These are phyloP conservation scores for Ischnus inquisitorius DNA, from an alignment of 2,888 invertebrate species.

Conservation along the genomic window DNA sequence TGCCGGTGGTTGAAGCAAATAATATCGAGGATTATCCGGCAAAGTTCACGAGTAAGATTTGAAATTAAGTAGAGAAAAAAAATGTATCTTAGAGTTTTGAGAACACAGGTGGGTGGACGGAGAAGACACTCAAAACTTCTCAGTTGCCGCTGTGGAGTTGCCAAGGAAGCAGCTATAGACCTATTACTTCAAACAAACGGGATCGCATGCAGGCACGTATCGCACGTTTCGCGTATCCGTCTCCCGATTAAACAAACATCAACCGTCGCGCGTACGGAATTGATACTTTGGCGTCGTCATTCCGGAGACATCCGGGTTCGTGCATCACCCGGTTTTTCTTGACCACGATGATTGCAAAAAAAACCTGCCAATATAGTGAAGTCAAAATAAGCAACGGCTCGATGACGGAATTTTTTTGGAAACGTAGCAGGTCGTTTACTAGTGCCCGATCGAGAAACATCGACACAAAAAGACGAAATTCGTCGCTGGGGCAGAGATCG, in stretches of 20 bases:
- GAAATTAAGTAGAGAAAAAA: not conserved
- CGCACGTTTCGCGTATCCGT: constrained; percentile 26
- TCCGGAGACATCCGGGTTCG: not conserved
- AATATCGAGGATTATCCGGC: not conserved
- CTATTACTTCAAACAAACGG: constrained; percentile 43
- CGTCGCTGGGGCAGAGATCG: constrained; percentile 36
- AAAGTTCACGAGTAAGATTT: not conserved
- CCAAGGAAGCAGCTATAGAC: constrained; percentile 39
- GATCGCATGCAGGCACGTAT: constrained; percentile 1
- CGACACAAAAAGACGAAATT: constrained; percentile 29
- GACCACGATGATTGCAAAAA: not conserved
- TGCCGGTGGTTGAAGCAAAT: not conserved
- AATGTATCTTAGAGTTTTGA: not conserved
- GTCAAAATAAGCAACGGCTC: not conserved
- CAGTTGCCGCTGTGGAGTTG: constrained; percentile 1
- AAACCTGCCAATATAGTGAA: not conserved
- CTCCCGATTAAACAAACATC: constrained; percentile 51
- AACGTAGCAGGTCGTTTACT: constrained; percentile 2
- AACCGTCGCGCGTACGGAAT: constrained; percentile 6
- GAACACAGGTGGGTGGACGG: constrained; percentile 5
- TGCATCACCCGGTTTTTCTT: not conserved
- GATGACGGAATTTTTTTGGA: not conserved
- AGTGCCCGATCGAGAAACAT: not conserved
- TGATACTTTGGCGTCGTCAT: constrained; percentile 20
- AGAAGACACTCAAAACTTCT: not conserved